Percentiles rank a stretch among this genome's conserved stretches.
These are phyloP conservation scores for Drosophila virilis DNA, from an alignment of 1,140 invertebrate genomes.

Conservation along the genomic window DNA sequence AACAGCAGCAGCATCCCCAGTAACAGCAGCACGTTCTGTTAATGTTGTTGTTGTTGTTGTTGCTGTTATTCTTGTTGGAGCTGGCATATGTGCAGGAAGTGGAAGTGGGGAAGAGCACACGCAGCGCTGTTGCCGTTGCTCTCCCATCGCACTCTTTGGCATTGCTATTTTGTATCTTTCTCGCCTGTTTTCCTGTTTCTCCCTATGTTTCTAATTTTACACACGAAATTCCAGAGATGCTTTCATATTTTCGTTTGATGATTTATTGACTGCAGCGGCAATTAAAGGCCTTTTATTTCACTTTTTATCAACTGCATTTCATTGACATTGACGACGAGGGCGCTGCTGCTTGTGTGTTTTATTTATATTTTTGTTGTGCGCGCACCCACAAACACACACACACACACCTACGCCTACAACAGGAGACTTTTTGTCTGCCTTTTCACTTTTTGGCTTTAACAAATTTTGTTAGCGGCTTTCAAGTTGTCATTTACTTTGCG, in stretches of 20 bases:
- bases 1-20: constrained; percentile 63
- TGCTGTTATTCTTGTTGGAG: constrained; percentile 26
- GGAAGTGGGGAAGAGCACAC: constrained; percentile 51
- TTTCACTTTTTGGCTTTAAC: constrained; percentile 34
- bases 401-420: constrained; percentile 35
- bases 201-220: constrained; percentile 76
- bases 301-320: constrained; percentile 79
- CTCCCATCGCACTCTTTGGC: constrained; percentile 57
- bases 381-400: constrained; percentile 43
- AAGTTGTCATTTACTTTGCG: neutral
- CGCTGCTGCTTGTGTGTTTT: constrained; percentile 50
- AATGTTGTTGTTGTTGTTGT: constrained; percentile 48
- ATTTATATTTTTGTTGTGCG: constrained; percentile 78
- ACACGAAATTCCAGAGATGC: constrained; percentile 72
- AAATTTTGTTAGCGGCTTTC: constrained; percentile 13
- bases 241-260: constrained; percentile 82
- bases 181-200: constrained; percentile 24
- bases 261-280: constrained; percentile 80
- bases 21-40: constrained; percentile 50
- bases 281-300: constrained; percentile 78
- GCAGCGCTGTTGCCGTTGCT: constrained; percentile 43
- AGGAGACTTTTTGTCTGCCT: constrained; percentile 49
- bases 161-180: constrained; percentile 70
- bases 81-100: constrained; percentile 66
- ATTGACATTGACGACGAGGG: constrained; percentile 69